Base-by-base conservation (phyloP, 1,140 invertebrate species). In the Zophobas morio region DNA sequence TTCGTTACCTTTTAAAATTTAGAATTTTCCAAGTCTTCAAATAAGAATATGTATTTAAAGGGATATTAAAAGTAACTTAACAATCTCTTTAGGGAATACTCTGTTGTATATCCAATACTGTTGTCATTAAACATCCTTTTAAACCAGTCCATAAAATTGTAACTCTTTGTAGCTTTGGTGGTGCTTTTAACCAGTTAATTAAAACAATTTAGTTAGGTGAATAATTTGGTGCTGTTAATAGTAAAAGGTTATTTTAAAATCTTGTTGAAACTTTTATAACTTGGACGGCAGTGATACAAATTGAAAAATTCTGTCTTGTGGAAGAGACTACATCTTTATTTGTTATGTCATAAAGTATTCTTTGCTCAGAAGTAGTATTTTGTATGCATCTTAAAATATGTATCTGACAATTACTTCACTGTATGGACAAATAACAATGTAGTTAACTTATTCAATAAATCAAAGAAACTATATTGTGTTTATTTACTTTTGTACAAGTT, bases 1-100 rank as follows among this genome's bases (percentile, higher is more conserved):
- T 78, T 77, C 33, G 60, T 74, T 70, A 78, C 71, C 35, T 5
- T 74, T 74, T 39, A 1, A 63, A 78, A 20, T 33, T 42, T 34
- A 51, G 35, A 75, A 75, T 36, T 75, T 8, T 35, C 56, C 46
- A 42, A 66, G 20, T 66, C 60, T 66, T 63, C 49, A 6, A 1
- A 20, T 4, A 66, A 66, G 39, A 36, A 53, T 53, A 53, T 37
- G 6, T 60, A 60, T 60, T 60, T 60, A 60, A 60, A 60, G 56
- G 56, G 36, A 60, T 60, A 54, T 54, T 54, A 32, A 54, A 54
- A 8, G 35, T 54, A 54, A 46, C 3, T 20, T 20, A 20, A 20
- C 20, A 20, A 20, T 20, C 20, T 20, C 20, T 20, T 20, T 35
- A 35, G 37, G 35, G 33, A 40, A 40, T 63, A 36, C 3, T 20